Evolutionary conservation across 2,888 invertebrate genomes (phyloP).

Genomic region (Eucera pruinosa): DNA sequence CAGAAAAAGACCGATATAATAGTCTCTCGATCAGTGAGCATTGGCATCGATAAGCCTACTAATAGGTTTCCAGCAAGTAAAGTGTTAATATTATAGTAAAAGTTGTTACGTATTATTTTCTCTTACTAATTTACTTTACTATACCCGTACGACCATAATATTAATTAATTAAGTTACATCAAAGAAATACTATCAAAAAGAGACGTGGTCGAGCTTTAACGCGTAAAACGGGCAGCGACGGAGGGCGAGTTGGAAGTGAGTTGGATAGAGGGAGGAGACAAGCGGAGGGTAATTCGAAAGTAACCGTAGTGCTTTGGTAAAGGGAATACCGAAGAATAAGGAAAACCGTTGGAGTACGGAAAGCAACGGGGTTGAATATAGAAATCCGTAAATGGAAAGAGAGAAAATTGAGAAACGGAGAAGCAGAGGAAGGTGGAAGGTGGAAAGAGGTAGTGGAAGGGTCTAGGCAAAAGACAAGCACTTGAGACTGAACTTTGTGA

Average conservation of each 20-base stretch:
- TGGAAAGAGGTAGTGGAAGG: conserved; percentile 26
- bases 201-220: background rate
- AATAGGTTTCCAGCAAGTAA: no score
- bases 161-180: conserved; percentile 33
- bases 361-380: conserved; percentile 20
- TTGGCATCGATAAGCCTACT: no score
- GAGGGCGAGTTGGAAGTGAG: no score
- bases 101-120: no score
- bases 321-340: conserved; percentile 42
- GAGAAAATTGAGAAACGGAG: conserved; percentile 47
- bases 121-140: no score
- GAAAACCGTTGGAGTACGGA: conserved; percentile 9
- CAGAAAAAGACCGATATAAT: no score
- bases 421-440: conserved; percentile 8
- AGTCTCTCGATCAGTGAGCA: no score
- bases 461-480: conserved; percentile 71
- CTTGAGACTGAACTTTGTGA: conserved; percentile 80
- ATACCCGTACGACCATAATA: no score
- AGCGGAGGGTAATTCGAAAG: conserved; percentile 38
- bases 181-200: background rate
- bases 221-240: background rate
- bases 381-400: conserved; percentile 52
- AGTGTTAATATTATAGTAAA: no score
- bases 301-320: conserved; percentile 32
- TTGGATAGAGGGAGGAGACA: background rate